A percentile compares a stretch with the other conserved stretches of the same genome.
These are phyloP conservation scores for Xestobium rufovillosum DNA, from an alignment of 2,888 invertebrate species.

Conservation along the genomic window DNA sequence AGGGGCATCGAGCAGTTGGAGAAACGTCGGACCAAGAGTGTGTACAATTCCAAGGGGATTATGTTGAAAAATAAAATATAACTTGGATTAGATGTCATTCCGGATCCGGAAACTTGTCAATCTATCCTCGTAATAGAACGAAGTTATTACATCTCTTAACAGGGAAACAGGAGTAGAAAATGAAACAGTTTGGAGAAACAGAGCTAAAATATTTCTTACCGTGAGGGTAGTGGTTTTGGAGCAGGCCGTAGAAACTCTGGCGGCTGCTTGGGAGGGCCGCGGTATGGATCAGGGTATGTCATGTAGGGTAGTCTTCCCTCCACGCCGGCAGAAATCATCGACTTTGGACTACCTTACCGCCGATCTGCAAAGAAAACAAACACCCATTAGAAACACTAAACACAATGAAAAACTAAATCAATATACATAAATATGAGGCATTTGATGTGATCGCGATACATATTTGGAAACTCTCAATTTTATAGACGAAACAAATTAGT, in stretches of 20 bases:
- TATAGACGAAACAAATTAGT: too few species aligned
- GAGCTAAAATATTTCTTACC: slow-evolving; percentile 43
- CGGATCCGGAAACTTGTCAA: too few species aligned
- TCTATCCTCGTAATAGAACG: too few species aligned
- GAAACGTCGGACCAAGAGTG: too few species aligned
- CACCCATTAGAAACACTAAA: background rate
- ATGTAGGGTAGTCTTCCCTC: slow-evolving; percentile 51
- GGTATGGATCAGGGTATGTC: slow-evolving; percentile 52
- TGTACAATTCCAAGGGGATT: too few species aligned
- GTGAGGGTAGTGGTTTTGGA: slow-evolving; percentile 52
- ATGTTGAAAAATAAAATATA: too few species aligned
- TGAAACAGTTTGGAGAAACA: background rate
- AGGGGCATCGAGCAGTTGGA: too few species aligned
- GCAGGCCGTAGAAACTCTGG: slow-evolving; percentile 60
- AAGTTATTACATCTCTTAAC: background rate
- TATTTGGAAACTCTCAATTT: too few species aligned
- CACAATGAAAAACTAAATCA: background rate
- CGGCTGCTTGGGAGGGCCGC: slow-evolving; percentile 48
- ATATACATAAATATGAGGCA: slow-evolving; percentile 1
- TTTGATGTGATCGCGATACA: too few species aligned
- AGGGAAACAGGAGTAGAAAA: slow-evolving; percentile 8
- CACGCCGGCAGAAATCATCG: slow-evolving; percentile 65
- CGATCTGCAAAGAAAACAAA: slow-evolving; percentile 43
- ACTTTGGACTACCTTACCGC: slow-evolving; percentile 32
- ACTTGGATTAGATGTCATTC: too few species aligned